Percentiles rank a stretch among this genome's conserved stretches.
phyloP scores from a whole-genome alignment of 2,113 vertebrate species.

The Crypturellus undulatus region DNA sequence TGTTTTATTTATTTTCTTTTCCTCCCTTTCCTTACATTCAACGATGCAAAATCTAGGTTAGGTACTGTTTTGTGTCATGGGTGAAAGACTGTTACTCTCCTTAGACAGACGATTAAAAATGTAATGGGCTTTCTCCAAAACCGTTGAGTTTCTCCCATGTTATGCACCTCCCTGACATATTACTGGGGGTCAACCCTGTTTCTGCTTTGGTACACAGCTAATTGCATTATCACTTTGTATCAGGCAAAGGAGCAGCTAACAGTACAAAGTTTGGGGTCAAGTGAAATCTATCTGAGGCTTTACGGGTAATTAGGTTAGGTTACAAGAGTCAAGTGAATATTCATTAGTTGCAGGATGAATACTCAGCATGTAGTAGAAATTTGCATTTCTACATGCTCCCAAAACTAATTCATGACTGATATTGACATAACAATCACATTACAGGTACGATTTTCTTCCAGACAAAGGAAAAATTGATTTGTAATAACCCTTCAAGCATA shows the following conservation, averaged over 20 bases:
- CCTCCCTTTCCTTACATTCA: neutral
- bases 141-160: constrained; percentile 1
- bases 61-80: accelerated
- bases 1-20: neutral
- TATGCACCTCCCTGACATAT: neutral
- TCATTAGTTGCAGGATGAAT: constrained; percentile 71
- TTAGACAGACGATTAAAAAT: constrained; percentile 21
- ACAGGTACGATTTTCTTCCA: neutral
- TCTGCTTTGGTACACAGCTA: constrained; percentile 49
- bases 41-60: neutral
- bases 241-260: constrained; percentile 60
- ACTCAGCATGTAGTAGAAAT: constrained; percentile 55
- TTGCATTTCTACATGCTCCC: constrained; percentile 49
- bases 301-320: constrained; percentile 75
- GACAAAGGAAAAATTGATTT: constrained; percentile 28
- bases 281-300: constrained; percentile 66
- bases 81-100: neutral
- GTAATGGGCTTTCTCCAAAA: constrained; percentile 44
- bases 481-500: constrained; percentile 40
- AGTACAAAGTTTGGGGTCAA: constrained; percentile 74
- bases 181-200: constrained; percentile 25
- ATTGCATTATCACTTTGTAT: constrained; percentile 56
- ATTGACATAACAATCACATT: constrained; percentile 59
- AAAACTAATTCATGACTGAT: constrained; percentile 54
- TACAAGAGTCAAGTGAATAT: constrained; percentile 70